Evolutionary conservation across 2,888 invertebrate species (phyloP).

Genomic region (Catocala nupta): DNA sequence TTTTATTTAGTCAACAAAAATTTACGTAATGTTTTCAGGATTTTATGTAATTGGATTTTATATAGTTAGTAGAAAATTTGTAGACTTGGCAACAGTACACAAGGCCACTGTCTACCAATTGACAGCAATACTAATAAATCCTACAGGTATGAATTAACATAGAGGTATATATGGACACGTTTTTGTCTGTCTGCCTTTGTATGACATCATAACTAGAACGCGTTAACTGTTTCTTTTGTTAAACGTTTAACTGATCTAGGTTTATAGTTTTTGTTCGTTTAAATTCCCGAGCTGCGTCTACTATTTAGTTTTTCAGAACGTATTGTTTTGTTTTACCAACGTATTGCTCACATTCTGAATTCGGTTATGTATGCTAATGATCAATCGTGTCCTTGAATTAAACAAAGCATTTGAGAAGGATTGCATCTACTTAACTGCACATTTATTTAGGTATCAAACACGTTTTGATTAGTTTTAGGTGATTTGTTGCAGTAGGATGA

Average conservation of each 20-base stretch:
- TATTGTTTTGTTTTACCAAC: conserved; percentile 12
- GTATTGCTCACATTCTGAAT: conserved; percentile 5
- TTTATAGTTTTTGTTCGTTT: conserved; percentile 46
- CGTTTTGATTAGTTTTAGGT: too few relatives aligned
- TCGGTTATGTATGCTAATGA: conserved; percentile 14
- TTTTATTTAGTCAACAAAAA: neutral
- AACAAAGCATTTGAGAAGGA: conserved; percentile 1
- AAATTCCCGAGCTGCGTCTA: conserved; percentile 25
- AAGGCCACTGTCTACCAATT: conserved; percentile 41
- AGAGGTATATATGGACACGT: conserved; percentile 47
- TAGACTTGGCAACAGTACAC: conserved; percentile 30
- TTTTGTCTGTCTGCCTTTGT: conserved; percentile 62
- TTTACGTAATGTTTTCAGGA: conserved; percentile 4
- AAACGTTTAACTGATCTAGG: conserved; percentile 47
- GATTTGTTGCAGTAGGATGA: too few relatives aligned
- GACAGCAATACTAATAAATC: conserved; percentile 35
- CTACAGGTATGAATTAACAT: conserved; percentile 37
- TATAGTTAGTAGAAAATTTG: conserved; percentile 27
- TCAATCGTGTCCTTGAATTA: conserved; percentile 5
- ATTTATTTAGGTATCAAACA: neutral
- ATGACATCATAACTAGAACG: conserved; percentile 60
- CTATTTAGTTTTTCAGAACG: conserved; percentile 12
- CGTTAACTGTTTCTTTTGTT: conserved; percentile 55
- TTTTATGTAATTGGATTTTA: conserved; percentile 34
- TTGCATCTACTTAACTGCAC: conserved; percentile 11